Evolutionary conservation across 1,140 invertebrate genomes (phyloP).

Genomic region (Danaus plexippus): DNA sequence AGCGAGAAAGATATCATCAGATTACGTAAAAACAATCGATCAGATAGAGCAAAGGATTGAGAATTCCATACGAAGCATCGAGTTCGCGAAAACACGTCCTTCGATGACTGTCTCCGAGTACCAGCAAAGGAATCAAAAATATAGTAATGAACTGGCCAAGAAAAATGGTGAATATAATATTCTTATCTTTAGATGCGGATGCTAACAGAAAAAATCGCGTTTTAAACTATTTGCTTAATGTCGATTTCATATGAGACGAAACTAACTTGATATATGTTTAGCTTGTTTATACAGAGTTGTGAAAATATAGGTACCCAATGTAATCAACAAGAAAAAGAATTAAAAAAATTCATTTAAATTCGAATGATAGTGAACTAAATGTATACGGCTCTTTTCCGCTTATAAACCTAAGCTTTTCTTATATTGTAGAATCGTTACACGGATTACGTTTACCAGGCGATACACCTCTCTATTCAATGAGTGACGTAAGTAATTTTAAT

Average conservation of each 20-base stretch:
- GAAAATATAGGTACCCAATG: no score
- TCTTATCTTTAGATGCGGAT: no score
- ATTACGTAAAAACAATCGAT: slow-evolving; percentile 57
- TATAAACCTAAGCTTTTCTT: background rate
- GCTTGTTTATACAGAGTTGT: no score
- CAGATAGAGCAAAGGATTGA: slow-evolving; percentile 39
- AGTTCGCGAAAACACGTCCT: slow-evolving; percentile 42
- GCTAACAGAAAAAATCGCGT: no score
- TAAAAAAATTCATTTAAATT: no score
- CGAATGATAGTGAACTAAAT: no score
- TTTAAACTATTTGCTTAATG: no score
- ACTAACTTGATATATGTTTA: no score
- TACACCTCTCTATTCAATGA: slow-evolving; percentile 28
- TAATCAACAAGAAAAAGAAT: no score
- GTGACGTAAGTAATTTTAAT: slow-evolving; percentile 16
- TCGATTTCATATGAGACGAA: no score
- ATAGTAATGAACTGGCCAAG: slow-evolving; percentile 23
- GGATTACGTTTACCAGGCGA: slow-evolving; percentile 30
- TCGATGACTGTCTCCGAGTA: slow-evolving; percentile 42
- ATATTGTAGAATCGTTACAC: slow-evolving; percentile 10
- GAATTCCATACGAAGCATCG: slow-evolving; percentile 41
- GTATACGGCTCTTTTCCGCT: no score
- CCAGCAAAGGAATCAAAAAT: slow-evolving; percentile 44
- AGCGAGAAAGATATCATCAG: slow-evolving; percentile 47
- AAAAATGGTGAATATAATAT: background rate